Evolutionary conservation across 2,888 invertebrate species (phyloP).

Genomic region (Sussaba pulchella): DNA sequence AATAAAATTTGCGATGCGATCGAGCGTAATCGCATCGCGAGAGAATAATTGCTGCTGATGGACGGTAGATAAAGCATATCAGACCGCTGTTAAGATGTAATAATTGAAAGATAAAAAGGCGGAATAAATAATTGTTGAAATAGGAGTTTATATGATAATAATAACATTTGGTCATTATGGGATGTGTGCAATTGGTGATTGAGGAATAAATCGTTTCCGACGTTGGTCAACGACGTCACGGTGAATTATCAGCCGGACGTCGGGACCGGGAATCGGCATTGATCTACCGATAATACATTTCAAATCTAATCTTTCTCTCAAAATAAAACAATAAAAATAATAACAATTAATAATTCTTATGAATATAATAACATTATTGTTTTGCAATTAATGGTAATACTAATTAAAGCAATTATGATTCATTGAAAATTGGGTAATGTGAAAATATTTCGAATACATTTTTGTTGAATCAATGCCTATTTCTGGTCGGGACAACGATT

Average conservation of each 20-base stretch:
- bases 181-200: constrained; percentile 80
- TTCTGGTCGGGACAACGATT: too few species aligned
- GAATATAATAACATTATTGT: too few species aligned
- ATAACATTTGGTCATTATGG: constrained; percentile 76
- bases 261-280: too few species aligned
- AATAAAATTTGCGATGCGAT: constrained; percentile 57
- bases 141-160: constrained; percentile 73
- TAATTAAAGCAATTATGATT: too few species aligned
- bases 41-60: constrained; percentile 68
- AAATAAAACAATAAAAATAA: too few species aligned
- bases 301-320: too few species aligned
- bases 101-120: constrained; percentile 66
- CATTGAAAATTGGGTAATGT: too few species aligned
- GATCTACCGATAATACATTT: too few species aligned
- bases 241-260: neutral
- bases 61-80: constrained; percentile 80
- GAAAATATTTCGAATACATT: too few species aligned
- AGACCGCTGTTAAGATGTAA: constrained; percentile 81
- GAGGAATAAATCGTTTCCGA: constrained; percentile 14
- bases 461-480: too few species aligned
- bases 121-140: constrained; percentile 78
- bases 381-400: too few species aligned
- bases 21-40: constrained; percentile 61
- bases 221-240: constrained; percentile 38
- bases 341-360: too few species aligned